Percentiles rank a stretch among this genome's conserved stretches.
Evolutionary conservation across 2,113 vertebrate genomes (phyloP).

Genomic region (cat (Felis catus)): F.catus_Fca126_mat1.0 CM031413.1:167011501-167012000

Average conservation of each 20-base stretch:
- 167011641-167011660: conserved; percentile 47
- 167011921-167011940: not conserved
- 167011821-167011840: not conserved
- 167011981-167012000: not conserved
- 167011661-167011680: conserved; percentile 63
- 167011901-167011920: not conserved
- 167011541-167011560: conserved; percentile 42
- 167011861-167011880: not conserved
- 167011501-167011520: conserved; percentile 13
- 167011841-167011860: not conserved
- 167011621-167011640: conserved; percentile 52
- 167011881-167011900: not conserved
- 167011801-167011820: not conserved
- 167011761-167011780: not conserved
- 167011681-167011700: conserved; percentile 58
- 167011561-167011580: conserved; percentile 1
- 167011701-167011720: not conserved
- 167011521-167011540: conserved; percentile 38
- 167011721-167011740: not conserved
- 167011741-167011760: not conserved
- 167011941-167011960: not conserved
- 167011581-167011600: not conserved
- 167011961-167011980: not conserved
- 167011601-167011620: conserved; percentile 35
- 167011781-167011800: not conserved